Conservation (phyloP, 2,113 vertebrate species). For the Peromyscus polionotus region DNA sequence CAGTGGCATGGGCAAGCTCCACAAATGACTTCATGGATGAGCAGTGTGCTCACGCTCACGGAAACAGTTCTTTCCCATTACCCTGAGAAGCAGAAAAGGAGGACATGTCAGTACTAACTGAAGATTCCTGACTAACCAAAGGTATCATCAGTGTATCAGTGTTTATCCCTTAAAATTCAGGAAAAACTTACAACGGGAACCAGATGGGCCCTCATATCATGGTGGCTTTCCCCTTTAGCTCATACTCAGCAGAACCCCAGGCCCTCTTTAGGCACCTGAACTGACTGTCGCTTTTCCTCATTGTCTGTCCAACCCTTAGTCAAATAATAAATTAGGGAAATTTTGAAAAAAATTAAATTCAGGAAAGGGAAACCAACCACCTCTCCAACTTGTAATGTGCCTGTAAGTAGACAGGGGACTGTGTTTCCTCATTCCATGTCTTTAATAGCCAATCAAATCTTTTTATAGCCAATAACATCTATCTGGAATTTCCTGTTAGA, state of each 20-base stretch:
- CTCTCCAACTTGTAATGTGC: background rate
- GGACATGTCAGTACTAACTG: background rate
- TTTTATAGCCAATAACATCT: background rate
- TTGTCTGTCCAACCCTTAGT: background rate
- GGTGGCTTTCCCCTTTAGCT: background rate
- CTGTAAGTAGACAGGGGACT: background rate
- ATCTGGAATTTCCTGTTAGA: conserved; percentile 31
- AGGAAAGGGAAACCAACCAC: background rate
- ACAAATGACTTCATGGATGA: background rate
- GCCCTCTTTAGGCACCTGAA: background rate
- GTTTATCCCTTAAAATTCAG: background rate
- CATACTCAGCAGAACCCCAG: background rate
- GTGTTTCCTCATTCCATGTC: background rate
- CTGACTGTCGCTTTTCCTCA: background rate
- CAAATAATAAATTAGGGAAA: background rate
- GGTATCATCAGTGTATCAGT: background rate
- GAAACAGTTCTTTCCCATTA: background rate
- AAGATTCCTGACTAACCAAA: background rate
- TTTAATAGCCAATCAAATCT: background rate
- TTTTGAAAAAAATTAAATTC: background rate
- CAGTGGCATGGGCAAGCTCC: background rate
- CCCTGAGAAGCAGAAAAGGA: background rate
- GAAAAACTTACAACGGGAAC: background rate
- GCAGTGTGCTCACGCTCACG: background rate
- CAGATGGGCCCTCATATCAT: background rate